Evolutionary conservation across 2,797 vertebrate species (phyloP).

Genomic region (Hafferia zeledoni): DNA sequence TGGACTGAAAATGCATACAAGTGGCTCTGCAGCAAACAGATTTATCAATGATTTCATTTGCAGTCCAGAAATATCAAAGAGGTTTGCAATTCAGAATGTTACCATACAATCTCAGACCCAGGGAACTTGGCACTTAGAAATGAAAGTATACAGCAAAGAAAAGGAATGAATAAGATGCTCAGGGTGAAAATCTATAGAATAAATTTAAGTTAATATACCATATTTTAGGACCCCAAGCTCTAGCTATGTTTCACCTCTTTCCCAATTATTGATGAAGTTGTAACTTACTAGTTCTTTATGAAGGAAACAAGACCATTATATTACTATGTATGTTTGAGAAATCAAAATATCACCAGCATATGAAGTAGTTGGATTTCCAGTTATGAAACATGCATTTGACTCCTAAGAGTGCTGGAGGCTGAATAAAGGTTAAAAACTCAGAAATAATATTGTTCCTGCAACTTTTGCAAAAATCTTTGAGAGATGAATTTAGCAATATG

Average conservation of each 20-base stretch:
- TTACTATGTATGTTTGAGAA: not conserved
- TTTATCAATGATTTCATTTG: not conserved
- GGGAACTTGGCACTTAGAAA: not conserved
- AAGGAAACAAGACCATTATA: not conserved
- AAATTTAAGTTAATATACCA: not conserved
- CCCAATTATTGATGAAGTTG: slow-evolving; percentile 3
- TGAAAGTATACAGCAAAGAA: not conserved
- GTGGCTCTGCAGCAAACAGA: not conserved
- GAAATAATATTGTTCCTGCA: slow-evolving; percentile 73
- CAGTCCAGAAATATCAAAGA: not conserved
- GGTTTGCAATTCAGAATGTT: not conserved
- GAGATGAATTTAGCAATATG: slow-evolving; percentile 75
- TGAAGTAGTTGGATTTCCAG: slow-evolving; percentile 29
- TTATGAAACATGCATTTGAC: slow-evolving; percentile 46
- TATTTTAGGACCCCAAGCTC: not conserved
- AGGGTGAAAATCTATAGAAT: not conserved
- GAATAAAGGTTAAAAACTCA: slow-evolving; percentile 74
- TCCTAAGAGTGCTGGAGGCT: slow-evolving; percentile 60
- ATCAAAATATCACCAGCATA: slow-evolving; percentile 48
- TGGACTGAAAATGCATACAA: not conserved
- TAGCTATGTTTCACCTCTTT: not conserved
- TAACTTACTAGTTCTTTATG: not conserved
- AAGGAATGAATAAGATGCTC: not conserved
- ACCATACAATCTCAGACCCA: not conserved
- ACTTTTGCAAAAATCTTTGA: slow-evolving; percentile 73